Conservation (phyloP, 2,888 invertebrate species). For the Dascillus cervinus region DNA sequence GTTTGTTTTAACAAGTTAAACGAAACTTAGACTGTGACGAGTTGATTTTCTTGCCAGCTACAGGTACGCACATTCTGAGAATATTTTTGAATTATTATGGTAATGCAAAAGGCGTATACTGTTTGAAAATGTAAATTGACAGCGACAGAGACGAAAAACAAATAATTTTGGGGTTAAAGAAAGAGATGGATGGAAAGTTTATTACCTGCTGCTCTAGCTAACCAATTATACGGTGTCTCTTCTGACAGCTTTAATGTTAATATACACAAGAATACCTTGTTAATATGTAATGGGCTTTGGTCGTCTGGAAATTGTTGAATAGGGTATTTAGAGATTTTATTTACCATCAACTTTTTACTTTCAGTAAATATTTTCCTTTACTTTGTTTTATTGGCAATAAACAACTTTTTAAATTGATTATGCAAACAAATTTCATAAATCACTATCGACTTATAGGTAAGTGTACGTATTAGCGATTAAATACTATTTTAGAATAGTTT, state of each 20-base stretch:
- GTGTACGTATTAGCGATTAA: too few species aligned
- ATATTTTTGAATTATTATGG: conserved; percentile 43
- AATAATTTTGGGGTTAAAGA: conserved; percentile 21
- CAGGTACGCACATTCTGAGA: conserved; percentile 31
- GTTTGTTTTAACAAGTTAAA: conserved; percentile 18
- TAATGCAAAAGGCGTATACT: conserved; percentile 43
- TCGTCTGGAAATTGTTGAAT: conserved; percentile 30
- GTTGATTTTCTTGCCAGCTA: conserved; percentile 12
- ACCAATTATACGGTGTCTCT: conserved; percentile 45
- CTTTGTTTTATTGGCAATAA: too few species aligned
- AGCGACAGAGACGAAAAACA: conserved; percentile 37
- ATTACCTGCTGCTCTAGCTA: conserved; percentile 41
- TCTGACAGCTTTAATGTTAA: conserved; percentile 45
- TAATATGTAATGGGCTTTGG: conserved; percentile 43
- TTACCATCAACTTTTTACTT: conserved; percentile 25
- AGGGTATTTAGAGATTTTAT: conserved; percentile 29
- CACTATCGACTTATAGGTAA: too few species aligned
- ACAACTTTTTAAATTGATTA: too few species aligned
- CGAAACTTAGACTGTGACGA: conserved; percentile 29
- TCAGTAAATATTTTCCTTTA: too few species aligned
- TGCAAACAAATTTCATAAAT: too few species aligned
- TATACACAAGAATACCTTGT: conserved; percentile 43
- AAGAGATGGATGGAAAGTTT: conserved; percentile 34
- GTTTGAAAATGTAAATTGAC: conserved; percentile 44
- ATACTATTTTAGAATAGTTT: too few species aligned